phyloP scores from a whole-genome alignment of 2,113 vertebrate species.

The Microtus oregoni region DNA sequence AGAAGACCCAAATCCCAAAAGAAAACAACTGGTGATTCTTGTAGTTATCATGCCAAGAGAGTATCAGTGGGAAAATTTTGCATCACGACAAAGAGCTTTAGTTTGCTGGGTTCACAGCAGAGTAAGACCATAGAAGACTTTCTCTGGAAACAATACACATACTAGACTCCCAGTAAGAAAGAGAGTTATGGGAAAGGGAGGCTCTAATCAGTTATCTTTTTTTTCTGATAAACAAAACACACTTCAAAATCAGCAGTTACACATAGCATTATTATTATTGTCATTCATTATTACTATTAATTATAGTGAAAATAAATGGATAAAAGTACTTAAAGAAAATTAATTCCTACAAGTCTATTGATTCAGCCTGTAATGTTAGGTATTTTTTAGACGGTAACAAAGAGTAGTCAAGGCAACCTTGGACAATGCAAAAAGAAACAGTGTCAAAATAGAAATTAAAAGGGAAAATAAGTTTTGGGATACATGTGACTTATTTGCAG shows the following conservation, averaged over 20 bases:
- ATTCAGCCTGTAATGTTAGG: background rate
- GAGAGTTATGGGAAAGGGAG: too few relatives aligned
- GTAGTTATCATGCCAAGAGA: background rate
- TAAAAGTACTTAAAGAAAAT: background rate
- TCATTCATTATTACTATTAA: background rate
- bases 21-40: background rate
- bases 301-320: background rate
- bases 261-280: background rate
- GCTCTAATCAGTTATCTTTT: too few relatives aligned
- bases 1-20: background rate
- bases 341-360: background rate
- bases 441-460: background rate
- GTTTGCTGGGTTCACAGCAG: background rate
- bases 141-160: background rate
- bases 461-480: background rate
- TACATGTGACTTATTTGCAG: background rate
- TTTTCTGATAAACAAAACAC: background rate
- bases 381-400: background rate
- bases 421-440: background rate
- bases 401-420: background rate
- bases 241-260: background rate
- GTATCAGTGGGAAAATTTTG: background rate
- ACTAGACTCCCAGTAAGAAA: too few relatives aligned
- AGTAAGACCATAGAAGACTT: background rate
- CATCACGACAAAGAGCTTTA: too few relatives aligned